A percentile compares a stretch with the other conserved stretches of the same genome.
These are phyloP conservation scores for Aulostomus chinensis DNA, from an alignment of 2,797 vertebrate genomes.

Conservation along the genomic window DNA sequence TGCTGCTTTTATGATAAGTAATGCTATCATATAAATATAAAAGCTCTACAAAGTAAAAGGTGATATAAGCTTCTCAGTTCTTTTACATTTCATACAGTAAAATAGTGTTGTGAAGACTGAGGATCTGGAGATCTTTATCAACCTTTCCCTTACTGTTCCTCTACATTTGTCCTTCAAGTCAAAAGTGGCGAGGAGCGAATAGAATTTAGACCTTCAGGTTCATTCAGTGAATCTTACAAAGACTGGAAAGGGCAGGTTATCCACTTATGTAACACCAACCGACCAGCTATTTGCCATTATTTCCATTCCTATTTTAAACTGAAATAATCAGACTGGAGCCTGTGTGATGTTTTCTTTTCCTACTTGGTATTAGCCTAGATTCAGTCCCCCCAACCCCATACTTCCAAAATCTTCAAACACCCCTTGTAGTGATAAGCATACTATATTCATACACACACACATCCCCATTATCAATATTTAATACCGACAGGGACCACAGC, in stretches of 20 bases:
- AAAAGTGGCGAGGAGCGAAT: neutral
- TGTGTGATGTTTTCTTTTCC: neutral
- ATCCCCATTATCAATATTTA: constrained; percentile 68
- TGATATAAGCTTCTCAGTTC: too few relatives aligned
- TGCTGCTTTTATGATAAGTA: too few relatives aligned
- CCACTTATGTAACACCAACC: neutral
- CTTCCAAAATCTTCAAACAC: constrained; percentile 28
- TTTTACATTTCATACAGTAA: neutral
- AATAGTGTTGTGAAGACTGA: neutral
- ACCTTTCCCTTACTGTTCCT: neutral
- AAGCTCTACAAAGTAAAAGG: too few relatives aligned
- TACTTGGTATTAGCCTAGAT: constrained; percentile 42
- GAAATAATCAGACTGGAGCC: neutral
- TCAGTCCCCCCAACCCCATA: constrained; percentile 30
- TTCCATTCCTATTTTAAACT: neutral
- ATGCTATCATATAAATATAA: too few relatives aligned
- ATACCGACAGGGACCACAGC: constrained; percentile 38
- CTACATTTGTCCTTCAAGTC: neutral
- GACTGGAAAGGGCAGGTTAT: neutral
- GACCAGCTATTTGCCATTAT: neutral
- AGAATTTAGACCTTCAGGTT: constrained; percentile 1
- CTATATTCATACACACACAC: constrained; percentile 45
- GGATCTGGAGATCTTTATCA: constrained; percentile 11
- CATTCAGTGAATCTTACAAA: neutral
- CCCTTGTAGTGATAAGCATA: constrained; percentile 20